Evolutionary conservation across 2,888 invertebrate species (phyloP).

Genomic region (Poecilobothrus nobilitatus): DNA sequence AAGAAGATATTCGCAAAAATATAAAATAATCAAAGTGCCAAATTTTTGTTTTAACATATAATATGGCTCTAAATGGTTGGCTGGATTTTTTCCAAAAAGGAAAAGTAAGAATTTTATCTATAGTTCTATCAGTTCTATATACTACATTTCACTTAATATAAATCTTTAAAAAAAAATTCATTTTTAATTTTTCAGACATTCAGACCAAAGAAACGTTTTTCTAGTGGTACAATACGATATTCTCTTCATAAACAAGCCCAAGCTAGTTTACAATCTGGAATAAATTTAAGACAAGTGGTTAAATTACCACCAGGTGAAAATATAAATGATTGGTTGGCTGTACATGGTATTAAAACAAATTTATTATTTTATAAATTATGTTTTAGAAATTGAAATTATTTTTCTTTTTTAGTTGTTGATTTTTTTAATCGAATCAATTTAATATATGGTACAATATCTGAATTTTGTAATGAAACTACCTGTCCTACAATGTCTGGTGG

Average conservation of each 20-base stretch:
- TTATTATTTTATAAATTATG: background rate
- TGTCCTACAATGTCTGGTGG: conserved; percentile 91
- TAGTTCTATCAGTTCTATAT: background rate
- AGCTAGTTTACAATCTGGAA: conserved; percentile 80
- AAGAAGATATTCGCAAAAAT: no score
- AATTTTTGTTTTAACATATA: conserved; percentile 15
- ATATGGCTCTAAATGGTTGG: conserved; percentile 61
- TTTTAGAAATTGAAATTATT: background rate
- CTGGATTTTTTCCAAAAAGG: conserved; percentile 71
- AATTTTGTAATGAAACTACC: conserved; percentile 70
- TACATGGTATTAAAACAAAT: conserved; percentile 59
- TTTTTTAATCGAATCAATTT: conserved; percentile 90
- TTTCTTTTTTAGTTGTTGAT: conserved; percentile 67
- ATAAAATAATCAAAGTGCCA: background rate
- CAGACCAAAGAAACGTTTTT: conserved; percentile 78
- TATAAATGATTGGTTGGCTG: conserved; percentile 85
- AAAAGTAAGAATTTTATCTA: conserved; percentile 48
- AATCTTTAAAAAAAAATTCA: conserved; percentile 7
- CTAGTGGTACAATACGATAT: conserved; percentile 76
- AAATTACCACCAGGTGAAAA: conserved; percentile 75
- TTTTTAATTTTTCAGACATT: conserved; percentile 62
- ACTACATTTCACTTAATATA: background rate
- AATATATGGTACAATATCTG: conserved; percentile 81
- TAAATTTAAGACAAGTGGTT: conserved; percentile 73
- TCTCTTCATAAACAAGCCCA: conserved; percentile 85